These are phyloP conservation scores for Cinclus cinclus DNA, from an alignment of 2,113 vertebrate species.

Conservation along the genomic window DNA sequence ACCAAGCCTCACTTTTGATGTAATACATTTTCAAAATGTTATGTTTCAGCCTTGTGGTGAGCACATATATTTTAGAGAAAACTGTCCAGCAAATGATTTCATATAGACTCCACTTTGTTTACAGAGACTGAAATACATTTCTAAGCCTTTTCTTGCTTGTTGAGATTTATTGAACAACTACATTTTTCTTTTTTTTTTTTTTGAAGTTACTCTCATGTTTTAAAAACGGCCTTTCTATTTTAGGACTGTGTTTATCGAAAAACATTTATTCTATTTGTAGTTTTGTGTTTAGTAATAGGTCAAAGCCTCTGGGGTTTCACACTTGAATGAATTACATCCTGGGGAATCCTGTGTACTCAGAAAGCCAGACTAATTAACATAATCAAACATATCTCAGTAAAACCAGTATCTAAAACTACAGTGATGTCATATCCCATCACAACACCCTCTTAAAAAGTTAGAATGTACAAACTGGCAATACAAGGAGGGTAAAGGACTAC, in stretches of 20 bases:
- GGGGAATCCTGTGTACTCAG: conserved; percentile 20
- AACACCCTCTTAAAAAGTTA: not conserved
- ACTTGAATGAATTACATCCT: conserved; percentile 62
- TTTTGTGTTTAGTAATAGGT: conserved; percentile 52
- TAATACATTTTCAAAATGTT: not conserved
- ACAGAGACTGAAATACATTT: not conserved
- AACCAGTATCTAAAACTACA: conserved; percentile 46
- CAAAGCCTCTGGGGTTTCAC: conserved; percentile 62
- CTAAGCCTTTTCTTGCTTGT: not conserved
- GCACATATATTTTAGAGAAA: not conserved
- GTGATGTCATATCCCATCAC: conserved; percentile 50
- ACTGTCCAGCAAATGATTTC: not conserved
- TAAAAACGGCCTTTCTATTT: not conserved
- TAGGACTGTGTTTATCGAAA: not conserved
- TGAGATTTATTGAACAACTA: not conserved
- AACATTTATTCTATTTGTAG: not conserved
- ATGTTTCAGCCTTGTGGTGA: not conserved
- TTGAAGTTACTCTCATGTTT: not conserved
- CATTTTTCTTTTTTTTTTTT: not conserved
- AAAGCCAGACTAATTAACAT: conserved; percentile 57
- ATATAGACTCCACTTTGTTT: not conserved
- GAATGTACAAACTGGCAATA: not conserved
- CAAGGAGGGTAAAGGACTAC: not conserved
- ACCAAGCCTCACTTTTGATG: not conserved
- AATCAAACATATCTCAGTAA: conserved; percentile 59